Evolutionary conservation across 2,888 invertebrate genomes (phyloP).

Genomic region (Thecocarcelia acutangulata): DNA sequence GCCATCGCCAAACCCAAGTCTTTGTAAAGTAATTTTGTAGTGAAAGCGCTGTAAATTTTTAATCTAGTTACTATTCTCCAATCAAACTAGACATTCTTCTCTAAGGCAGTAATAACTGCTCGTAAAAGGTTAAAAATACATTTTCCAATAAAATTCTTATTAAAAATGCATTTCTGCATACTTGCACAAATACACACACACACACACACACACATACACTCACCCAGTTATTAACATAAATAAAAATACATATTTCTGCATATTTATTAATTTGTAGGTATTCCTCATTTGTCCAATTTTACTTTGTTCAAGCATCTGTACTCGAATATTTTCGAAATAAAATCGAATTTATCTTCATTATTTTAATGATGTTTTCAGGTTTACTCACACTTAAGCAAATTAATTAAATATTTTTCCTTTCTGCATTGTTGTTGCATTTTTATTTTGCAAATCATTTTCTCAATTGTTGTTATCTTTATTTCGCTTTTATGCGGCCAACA

Average conservation of each 20-base stretch:
- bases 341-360: conserved; percentile 58
- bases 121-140: conserved; percentile 24
- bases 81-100: too few species aligned
- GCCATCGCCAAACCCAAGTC: too few species aligned
- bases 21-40: too few species aligned
- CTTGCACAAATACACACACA: not conserved
- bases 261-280: conserved; percentile 37
- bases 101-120: too few species aligned
- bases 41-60: too few species aligned
- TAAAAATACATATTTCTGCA: conserved; percentile 6
- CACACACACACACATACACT: not conserved
- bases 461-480: conserved; percentile 2
- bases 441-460: conserved; percentile 53
- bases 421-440: conserved; percentile 27
- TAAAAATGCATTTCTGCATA: conserved; percentile 1
- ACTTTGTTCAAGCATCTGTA: not conserved
- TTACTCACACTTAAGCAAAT: conserved; percentile 67
- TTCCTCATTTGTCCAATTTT: conserved; percentile 44
- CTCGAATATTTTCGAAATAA: not conserved
- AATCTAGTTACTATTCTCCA: too few species aligned
- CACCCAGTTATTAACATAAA: not conserved
- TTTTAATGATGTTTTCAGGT: conserved; percentile 54
- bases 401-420: conserved; percentile 64
- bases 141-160: conserved; percentile 29
- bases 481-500: conserved; percentile 18